Evolutionary conservation across 2,888 invertebrate genomes (phyloP).

Genomic region (Yponomeuta plumbellus): DNA sequence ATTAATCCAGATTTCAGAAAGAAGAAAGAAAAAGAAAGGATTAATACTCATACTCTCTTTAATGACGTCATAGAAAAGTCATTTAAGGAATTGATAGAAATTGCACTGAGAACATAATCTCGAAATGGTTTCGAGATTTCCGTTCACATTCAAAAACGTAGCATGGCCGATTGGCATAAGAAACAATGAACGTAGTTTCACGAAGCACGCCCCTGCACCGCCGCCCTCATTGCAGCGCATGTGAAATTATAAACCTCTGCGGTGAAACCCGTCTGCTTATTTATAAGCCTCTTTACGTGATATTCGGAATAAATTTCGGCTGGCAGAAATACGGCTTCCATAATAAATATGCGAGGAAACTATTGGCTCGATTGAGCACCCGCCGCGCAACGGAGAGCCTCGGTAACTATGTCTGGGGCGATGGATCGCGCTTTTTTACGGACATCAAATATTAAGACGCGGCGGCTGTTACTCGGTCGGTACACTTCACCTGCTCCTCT

Average conservation of each 20-base stretch:
- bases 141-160: too few species aligned
- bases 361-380: conserved; percentile 16
- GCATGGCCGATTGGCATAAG: too few species aligned
- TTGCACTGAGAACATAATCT: too few species aligned
- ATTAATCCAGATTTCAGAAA: too few species aligned
- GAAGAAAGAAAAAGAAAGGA: too few species aligned
- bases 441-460: conserved; percentile 67
- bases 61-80: too few species aligned
- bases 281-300: not conserved
- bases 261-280: not conserved
- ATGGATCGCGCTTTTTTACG: conserved; percentile 59
- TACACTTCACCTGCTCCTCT: conserved; percentile 66
- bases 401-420: conserved; percentile 54
- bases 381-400: conserved; percentile 30
- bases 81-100: too few species aligned
- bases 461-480: conserved; percentile 65
- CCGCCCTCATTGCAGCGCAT: not conserved
- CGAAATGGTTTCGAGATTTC: too few species aligned
- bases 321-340: not conserved
- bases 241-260: not conserved
- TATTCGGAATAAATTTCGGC: not conserved
- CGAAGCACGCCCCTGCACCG: not conserved
- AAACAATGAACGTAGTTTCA: too few species aligned
- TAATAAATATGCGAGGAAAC: conserved; percentile 6
- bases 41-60: too few species aligned